Conservation (phyloP, 2,888 invertebrate genomes). For the Pollenia griseotomentosa region DNA sequence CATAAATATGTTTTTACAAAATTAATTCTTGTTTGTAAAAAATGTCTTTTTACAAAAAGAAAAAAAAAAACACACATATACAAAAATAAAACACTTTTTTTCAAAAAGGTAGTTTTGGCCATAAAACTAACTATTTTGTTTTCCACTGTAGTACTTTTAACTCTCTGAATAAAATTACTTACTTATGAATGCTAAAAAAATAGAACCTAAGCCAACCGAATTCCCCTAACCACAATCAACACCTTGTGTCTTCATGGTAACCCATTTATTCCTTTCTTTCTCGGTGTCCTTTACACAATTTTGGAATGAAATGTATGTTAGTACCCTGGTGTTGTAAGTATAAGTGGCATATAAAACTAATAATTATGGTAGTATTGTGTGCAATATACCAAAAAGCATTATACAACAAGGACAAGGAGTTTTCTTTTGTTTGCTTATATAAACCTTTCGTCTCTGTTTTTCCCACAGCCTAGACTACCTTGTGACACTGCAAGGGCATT, state of each 20-base stretch:
- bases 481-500: not conserved
- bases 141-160: too few relatives aligned
- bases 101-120: too few relatives aligned
- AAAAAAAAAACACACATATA: too few relatives aligned
- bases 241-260: not conserved
- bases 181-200: too few relatives aligned
- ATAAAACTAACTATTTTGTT: too few relatives aligned
- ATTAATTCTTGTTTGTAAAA: too few relatives aligned
- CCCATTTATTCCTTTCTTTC: not conserved
- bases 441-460: not conserved
- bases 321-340: not conserved
- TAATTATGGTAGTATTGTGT: constrained; percentile 31
- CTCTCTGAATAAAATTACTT: too few relatives aligned
- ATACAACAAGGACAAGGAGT: not conserved
- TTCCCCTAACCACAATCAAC: not conserved
- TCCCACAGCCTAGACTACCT: not conserved
- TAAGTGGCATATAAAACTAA: constrained; percentile 9
- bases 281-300: too few relatives aligned
- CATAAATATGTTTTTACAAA: too few relatives aligned
- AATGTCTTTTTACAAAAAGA: too few relatives aligned
- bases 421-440: not conserved
- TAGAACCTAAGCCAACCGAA: not conserved
- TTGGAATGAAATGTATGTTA: too few relatives aligned
- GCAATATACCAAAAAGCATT: not conserved
- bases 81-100: too few relatives aligned